Evolutionary conservation across 1,140 invertebrate genomes (phyloP).

Genomic region (Drosophila mauritiana): DNA sequence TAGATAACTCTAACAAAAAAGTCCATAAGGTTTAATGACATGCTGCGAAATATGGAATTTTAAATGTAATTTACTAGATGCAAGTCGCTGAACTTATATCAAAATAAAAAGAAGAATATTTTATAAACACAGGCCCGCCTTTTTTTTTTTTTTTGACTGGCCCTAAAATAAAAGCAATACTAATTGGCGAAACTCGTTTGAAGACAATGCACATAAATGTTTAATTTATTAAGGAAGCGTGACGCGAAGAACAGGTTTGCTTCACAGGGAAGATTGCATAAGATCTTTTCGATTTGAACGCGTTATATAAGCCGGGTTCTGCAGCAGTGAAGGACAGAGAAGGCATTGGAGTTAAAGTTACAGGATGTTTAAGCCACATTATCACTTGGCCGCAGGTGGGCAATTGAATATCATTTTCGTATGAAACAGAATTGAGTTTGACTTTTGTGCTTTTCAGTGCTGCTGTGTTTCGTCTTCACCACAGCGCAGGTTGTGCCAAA

Average conservation of each 20-base stretch:
- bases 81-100: conserved; percentile 60
- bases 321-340: conserved; percentile 52
- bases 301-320: conserved; percentile 53
- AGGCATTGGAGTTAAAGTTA: conserved; percentile 35
- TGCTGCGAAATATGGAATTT: conserved; percentile 49
- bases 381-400: conserved; percentile 66
- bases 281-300: conserved; percentile 3
- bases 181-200: conserved; percentile 49
- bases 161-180: conserved; percentile 29
- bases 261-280: conserved; percentile 33
- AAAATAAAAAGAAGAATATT: conserved; percentile 68
- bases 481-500: conserved; percentile 74
- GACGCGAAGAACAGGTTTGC: conserved; percentile 59
- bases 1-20: conserved; percentile 54
- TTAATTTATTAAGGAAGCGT: conserved; percentile 60
- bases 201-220: conserved; percentile 49
- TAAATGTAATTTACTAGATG: conserved; percentile 66
- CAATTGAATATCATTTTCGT: background rate
- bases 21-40: conserved; percentile 57
- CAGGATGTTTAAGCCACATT: conserved; percentile 60
- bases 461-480: conserved; percentile 52
- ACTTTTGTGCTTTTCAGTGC: conserved; percentile 42
- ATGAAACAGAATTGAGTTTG: background rate
- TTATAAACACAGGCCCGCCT: conserved; percentile 43
- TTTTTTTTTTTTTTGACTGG: conserved; percentile 5